Conservation (phyloP, 2,113 vertebrate genomes). For the Equus przewalskii region DNA sequence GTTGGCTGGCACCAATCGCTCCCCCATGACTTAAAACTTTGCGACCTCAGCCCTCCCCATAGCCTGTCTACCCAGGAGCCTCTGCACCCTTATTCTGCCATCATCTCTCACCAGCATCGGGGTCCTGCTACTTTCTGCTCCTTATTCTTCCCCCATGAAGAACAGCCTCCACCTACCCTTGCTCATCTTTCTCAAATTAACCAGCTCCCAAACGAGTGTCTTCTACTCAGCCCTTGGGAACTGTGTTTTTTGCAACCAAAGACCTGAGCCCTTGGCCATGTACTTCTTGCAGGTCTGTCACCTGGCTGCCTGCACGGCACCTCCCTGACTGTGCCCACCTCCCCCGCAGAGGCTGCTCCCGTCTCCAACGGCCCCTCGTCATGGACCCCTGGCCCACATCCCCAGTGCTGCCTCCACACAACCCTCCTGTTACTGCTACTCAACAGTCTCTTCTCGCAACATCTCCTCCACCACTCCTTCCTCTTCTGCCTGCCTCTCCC, state of each 20-base stretch:
- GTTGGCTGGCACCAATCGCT: background rate
- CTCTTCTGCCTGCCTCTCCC: background rate
- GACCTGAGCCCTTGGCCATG: accelerated
- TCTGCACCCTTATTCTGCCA: background rate
- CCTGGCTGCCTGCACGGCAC: background rate
- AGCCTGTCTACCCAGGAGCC: no score
- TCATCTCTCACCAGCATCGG: no score
- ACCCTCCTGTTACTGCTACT: background rate
- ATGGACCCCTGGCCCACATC: accelerated
- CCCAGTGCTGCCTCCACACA: background rate
- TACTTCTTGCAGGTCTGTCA: background rate
- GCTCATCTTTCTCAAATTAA: background rate
- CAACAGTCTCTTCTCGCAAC: background rate
- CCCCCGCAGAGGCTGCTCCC: background rate
- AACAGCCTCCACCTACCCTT: background rate
- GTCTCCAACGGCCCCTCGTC: background rate
- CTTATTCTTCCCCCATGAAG: accelerated
- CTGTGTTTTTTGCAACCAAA: background rate
- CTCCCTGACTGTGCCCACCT: background rate
- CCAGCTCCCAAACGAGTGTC: background rate
- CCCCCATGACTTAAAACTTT: no score
- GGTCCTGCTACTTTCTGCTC: background rate
- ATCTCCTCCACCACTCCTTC: background rate
- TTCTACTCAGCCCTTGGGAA: background rate
- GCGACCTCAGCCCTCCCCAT: no score